Percentiles rank a stretch among this genome's conserved stretches.
Conservation (phyloP, 2,113 vertebrate species). For the Thalassoma bifasciatum region DNA sequence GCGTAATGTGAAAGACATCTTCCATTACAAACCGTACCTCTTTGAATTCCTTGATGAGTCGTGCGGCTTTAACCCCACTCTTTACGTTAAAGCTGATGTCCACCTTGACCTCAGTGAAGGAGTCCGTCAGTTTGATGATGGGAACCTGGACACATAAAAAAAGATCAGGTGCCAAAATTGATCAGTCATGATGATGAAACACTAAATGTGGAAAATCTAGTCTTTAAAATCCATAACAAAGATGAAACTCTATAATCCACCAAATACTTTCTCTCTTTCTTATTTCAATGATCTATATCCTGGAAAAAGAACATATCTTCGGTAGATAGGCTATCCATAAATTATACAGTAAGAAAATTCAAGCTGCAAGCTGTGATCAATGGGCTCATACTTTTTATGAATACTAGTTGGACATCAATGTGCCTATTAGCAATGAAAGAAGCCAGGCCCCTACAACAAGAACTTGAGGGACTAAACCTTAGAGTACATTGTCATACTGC, state of each 20-base stretch:
- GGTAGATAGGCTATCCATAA: background rate
- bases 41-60: conserved; percentile 98
- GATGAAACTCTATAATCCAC: background rate
- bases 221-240: conserved; percentile 9
- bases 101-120: conserved; percentile 97
- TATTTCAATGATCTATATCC: conserved; percentile 1
- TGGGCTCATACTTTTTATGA: too few species aligned
- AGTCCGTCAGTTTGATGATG: conserved; percentile 98
- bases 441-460: too few species aligned
- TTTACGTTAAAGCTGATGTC: conserved; percentile 99
- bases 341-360: background rate
- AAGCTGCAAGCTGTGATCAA: too few species aligned
- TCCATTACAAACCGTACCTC: conserved; percentile 82
- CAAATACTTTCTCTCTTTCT: conserved; percentile 6
- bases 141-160: conserved; percentile 86
- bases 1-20: background rate
- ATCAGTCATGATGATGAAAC: background rate
- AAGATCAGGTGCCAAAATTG: background rate
- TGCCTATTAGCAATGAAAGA: too few species aligned
- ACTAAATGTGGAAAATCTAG: conserved; percentile 2
- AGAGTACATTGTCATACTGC: too few species aligned
- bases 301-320: background rate
- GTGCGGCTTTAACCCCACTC: conserved; percentile 94
- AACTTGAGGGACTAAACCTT: too few species aligned
- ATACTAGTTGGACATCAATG: too few species aligned